phyloP scores from a whole-genome alignment of 2,797 vertebrate species.

The Chromis chromis region DNA sequence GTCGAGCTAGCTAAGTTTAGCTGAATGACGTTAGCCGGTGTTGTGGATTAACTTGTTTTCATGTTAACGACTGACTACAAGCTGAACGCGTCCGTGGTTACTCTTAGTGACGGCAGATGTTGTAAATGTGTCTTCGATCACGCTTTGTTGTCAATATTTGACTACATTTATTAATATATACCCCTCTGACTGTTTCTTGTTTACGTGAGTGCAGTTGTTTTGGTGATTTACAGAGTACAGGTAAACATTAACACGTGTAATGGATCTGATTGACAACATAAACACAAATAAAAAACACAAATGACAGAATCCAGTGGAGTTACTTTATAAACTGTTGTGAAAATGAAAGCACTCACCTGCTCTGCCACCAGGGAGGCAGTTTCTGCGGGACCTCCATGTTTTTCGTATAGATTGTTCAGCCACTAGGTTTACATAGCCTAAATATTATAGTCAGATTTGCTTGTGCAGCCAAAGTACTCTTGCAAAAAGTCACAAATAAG shows the following conservation, averaged over 20 bases:
- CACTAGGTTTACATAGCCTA: neutral
- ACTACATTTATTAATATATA: neutral
- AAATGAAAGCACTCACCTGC: too few relatives aligned
- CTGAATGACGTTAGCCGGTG: slow-evolving; percentile 39
- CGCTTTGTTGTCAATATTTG: neutral
- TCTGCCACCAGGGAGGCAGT: neutral
- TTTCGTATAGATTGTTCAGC: neutral
- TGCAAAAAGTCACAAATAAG: too few relatives aligned
- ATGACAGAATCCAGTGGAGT: neutral
- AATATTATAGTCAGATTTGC: neutral
- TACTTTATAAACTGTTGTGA: neutral
- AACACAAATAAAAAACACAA: too few relatives aligned
- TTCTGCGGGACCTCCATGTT: neutral
- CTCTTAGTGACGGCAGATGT: neutral
- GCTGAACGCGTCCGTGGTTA: neutral
- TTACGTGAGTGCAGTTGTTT: neutral
- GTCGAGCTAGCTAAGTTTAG: slow-evolving; percentile 59
- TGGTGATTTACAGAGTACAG: too few relatives aligned
- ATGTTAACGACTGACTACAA: neutral
- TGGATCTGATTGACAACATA: too few relatives aligned
- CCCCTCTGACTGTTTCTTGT: neutral
- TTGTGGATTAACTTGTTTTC: slow-evolving; percentile 31
- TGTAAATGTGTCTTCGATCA: neutral
- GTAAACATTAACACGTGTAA: too few relatives aligned
- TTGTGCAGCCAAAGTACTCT: neutral